Evolutionary conservation across 2,888 invertebrate species (phyloP).

Genomic region (Notodonta ziczac): DNA sequence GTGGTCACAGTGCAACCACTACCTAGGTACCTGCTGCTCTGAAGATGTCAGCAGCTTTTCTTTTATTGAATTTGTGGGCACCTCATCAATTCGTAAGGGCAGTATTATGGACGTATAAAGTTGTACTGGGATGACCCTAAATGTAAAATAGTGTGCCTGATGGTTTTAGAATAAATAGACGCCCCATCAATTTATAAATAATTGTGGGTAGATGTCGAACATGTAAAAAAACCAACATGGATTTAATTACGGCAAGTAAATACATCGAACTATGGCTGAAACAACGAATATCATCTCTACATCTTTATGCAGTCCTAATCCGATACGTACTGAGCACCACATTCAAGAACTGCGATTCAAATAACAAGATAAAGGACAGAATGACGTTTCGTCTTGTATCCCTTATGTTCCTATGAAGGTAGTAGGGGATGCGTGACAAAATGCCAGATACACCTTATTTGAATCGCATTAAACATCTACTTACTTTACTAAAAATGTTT

Average conservation of each 20-base stretch:
- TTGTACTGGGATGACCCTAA: not conserved
- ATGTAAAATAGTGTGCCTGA: not conserved
- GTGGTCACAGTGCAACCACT: too few relatives aligned
- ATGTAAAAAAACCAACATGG: not conserved
- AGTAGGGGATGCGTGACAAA: not conserved
- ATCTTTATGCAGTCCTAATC: constrained; percentile 39
- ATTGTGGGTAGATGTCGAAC: not conserved
- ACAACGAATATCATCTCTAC: constrained; percentile 34
- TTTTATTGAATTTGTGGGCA: too few relatives aligned
- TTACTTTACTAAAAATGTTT: constrained; percentile 16
- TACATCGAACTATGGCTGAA: not conserved
- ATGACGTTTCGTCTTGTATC: not conserved
- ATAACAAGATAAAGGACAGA: not conserved
- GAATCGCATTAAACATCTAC: not conserved
- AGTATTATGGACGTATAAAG: not conserved
- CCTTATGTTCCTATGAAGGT: not conserved
- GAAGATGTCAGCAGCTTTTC: too few relatives aligned
- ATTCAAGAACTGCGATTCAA: constrained; percentile 32
- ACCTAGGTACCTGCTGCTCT: too few relatives aligned
- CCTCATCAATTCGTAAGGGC: not conserved
- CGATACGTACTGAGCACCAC: constrained; percentile 47
- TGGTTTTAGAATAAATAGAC: not conserved
- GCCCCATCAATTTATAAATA: not conserved
- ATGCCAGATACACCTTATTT: constrained; percentile 17
- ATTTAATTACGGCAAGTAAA: not conserved